Base-by-base conservation (phyloP, 2,888 invertebrate genomes). In the Diachrysia chrysitis region DNA sequence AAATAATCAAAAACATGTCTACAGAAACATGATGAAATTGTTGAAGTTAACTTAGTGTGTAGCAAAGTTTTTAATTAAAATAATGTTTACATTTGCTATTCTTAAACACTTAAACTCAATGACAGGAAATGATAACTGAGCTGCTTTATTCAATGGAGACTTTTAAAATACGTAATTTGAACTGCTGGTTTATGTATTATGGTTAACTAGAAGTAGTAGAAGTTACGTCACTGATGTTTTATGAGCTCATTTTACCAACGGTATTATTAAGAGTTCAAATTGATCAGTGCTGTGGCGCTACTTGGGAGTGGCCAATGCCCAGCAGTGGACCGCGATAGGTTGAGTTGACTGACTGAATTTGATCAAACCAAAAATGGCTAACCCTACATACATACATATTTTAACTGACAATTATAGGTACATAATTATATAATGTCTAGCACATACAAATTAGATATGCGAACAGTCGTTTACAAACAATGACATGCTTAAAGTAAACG, bases 1-100 rank as follows among this genome's bases (percentile, higher is more conserved):
- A 29, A 63, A 58, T 58, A 68, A 68, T 73, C 63, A 78, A 67
- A 35, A 76, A 53, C 63, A 67, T 29, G 78, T 68, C 46, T 53
- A 48, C 53, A 60, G 63, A 51, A 63, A 61, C 19, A 19, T 48
- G 48, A 48, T 17, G 9, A 19, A 48, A 48, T 48, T 48, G 17
- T 48, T 48, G 48, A 1, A 48, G 19, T 19, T 19, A 48, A 19
- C 48, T 17, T 37, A 14, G 37, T 19, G 48, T 19, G 48, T 48
- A 17, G 48, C 48, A 48, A 48, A 7, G 48, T 17, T 48, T 48
- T 19, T 48, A 60, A 63, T 23, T 46, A 29, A 23, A 67, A 67
- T 77, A 63, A 63, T 63, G 59, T 74, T 60, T 23, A 67, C 54
- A 63, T 73, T 63, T 72, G 51, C 23, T 55, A 77, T 67, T 53